Evolutionary conservation across 2,888 invertebrate genomes (phyloP).

Genomic region (Hirtodrosophila trivittata): DNA sequence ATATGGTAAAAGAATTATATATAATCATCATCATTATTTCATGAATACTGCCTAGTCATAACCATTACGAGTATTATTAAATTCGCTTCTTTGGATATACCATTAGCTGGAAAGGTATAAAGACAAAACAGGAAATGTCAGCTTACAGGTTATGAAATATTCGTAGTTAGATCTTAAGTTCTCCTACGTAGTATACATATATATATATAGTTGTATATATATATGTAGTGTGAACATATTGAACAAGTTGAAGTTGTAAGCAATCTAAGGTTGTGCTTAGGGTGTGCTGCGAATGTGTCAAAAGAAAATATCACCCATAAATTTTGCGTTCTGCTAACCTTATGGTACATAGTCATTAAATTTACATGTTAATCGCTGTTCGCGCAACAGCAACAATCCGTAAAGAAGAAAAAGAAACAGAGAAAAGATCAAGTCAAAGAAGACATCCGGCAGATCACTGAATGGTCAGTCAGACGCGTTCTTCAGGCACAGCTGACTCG

Average conservation of each 20-base stretch:
- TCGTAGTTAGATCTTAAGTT: too few species aligned
- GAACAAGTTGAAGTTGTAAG: too few species aligned
- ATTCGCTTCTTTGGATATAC: too few species aligned
- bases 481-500: conserved; percentile 29
- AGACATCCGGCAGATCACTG: conserved; percentile 70
- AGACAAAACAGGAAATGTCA: conserved; percentile 40
- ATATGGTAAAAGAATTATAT: background rate
- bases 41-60: conserved; percentile 24
- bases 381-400: conserved; percentile 24
- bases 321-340: conserved; percentile 46
- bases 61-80: background rate
- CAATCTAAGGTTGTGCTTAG: background rate
- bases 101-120: background rate
- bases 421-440: conserved; percentile 28
- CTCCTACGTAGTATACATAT: too few species aligned
- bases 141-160: conserved; percentile 2
- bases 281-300: conserved; percentile 41
- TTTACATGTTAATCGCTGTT: conserved; percentile 73
- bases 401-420: conserved; percentile 1
- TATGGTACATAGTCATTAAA: conserved; percentile 58
- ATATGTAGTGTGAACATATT: too few species aligned
- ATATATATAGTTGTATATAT: too few species aligned
- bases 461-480: conserved; percentile 50
- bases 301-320: conserved; percentile 59
- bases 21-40: conserved; percentile 3